A percentile compares a stretch with the other conserved stretches of the same genome.
Evolutionary conservation across 2,888 invertebrate species (phyloP).

Genomic region (Copidosoma aretas): DNA sequence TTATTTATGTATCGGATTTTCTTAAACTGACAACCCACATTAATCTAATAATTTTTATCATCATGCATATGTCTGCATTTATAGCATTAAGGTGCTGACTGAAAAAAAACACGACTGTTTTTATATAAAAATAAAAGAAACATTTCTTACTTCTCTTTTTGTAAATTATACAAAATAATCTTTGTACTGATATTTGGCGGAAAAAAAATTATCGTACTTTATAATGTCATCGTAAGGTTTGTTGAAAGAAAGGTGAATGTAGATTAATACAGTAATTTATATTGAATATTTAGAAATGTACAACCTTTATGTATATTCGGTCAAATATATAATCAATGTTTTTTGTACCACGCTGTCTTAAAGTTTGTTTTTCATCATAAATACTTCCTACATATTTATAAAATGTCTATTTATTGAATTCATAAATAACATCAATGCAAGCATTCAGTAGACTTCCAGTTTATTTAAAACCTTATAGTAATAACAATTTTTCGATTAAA

Average conservation of each 20-base stretch:
- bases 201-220: neutral
- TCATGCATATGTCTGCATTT: neutral
- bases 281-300: slow-evolving; percentile 50
- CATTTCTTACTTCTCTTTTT: neutral
- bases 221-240: slow-evolving; percentile 36
- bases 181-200: too few relatives aligned
- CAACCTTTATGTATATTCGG: slow-evolving; percentile 53
- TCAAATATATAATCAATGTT: slow-evolving; percentile 59
- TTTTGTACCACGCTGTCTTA: slow-evolving; percentile 52
- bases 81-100: neutral
- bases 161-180: too few relatives aligned
- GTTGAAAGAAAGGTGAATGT: slow-evolving; percentile 41
- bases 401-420: neutral
- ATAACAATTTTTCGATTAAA: neutral
- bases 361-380: slow-evolving; percentile 33
- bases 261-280: slow-evolving; percentile 53
- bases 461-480: neutral
- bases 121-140: neutral
- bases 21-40: neutral
- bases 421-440: neutral
- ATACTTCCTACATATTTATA: neutral
- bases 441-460: neutral
- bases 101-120: neutral
- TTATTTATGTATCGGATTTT: slow-evolving; percentile 11
- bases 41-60: neutral